Conservation (phyloP, 2,113 vertebrate genomes). For the Saiga tatarica region DNA sequence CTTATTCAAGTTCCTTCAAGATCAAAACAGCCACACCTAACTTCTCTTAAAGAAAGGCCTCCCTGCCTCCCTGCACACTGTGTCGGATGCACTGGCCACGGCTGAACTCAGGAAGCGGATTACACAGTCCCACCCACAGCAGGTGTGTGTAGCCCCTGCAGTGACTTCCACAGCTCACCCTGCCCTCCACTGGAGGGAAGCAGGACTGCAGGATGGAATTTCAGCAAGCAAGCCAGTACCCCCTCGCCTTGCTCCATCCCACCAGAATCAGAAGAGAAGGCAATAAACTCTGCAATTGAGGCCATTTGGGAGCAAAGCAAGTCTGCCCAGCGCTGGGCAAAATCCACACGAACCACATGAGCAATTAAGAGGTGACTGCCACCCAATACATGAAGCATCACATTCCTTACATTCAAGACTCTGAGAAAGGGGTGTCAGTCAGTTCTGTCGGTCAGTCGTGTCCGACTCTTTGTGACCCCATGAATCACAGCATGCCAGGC, state of each 20-base stretch:
- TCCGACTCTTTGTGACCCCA: no score
- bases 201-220: not conserved
- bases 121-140: not conserved
- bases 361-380: not conserved
- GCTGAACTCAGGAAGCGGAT: not conserved
- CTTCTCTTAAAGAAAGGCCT: not conserved
- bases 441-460: no score
- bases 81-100: fast-evolving
- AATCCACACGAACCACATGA: not conserved
- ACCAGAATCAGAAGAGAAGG: not conserved
- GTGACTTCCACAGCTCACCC: not conserved
- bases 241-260: not conserved
- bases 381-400: not conserved
- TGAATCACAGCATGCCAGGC: no score
- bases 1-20: not conserved
- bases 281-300: not conserved
- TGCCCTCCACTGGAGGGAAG: not conserved
- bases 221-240: not conserved
- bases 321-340: not conserved
- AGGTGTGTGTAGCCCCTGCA: not conserved
- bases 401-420: not conserved
- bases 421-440: not conserved
- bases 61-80: not conserved
- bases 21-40: not conserved
- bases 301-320: not conserved